phyloP scores from a whole-genome alignment of 2,888 invertebrate species.

The Actias luna region DNA sequence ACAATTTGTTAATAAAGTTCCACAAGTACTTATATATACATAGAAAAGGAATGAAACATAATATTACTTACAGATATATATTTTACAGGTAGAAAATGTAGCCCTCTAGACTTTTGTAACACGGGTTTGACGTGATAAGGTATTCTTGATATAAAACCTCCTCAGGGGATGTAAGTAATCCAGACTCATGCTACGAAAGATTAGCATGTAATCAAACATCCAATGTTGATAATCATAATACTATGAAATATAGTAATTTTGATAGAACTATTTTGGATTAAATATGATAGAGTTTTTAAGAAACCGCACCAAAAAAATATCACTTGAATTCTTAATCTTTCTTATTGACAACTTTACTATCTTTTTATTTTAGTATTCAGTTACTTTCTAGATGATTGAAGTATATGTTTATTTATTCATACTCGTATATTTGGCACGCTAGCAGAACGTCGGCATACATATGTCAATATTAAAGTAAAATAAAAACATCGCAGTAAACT shows the following conservation, averaged over 20 bases:
- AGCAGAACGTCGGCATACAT: too few species aligned
- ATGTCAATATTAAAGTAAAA: too few species aligned
- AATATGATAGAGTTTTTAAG: too few species aligned
- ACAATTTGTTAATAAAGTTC: neutral
- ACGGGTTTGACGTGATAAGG: neutral
- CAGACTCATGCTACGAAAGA: neutral
- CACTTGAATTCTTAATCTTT: too few species aligned
- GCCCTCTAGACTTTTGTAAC: neutral
- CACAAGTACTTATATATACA: neutral
- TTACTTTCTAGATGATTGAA: too few species aligned
- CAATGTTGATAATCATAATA: neutral
- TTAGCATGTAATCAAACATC: neutral
- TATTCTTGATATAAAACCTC: neutral
- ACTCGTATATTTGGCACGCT: too few species aligned
- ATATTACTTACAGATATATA: neutral
- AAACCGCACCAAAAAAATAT: too few species aligned
- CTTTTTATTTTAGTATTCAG: too few species aligned
- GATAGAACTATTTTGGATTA: too few species aligned
- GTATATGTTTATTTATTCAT: too few species aligned
- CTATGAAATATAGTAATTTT: neutral
- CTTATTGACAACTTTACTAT: too few species aligned
- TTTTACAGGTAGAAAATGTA: neutral
- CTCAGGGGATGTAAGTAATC: neutral
- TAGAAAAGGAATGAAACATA: neutral
- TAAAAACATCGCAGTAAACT: too few species aligned